Evolutionary conservation across 2,113 vertebrate genomes (phyloP).

Genomic region (Dromiciops gliroides): DNA sequence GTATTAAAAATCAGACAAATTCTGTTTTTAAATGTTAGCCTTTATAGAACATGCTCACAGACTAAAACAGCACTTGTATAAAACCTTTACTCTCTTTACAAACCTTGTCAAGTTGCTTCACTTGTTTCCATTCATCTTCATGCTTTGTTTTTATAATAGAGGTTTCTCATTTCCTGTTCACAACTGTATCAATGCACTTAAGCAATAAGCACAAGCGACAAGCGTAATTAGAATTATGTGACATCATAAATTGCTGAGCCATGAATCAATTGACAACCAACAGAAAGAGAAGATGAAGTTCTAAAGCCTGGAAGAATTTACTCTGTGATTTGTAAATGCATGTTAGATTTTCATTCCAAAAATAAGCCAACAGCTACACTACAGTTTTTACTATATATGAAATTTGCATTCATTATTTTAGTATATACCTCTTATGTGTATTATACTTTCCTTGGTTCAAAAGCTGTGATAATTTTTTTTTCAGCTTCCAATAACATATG

Average conservation of each 20-base stretch:
- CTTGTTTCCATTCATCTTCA: conserved; percentile 35
- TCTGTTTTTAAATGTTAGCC: conserved; percentile 51
- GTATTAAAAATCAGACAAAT: conserved; percentile 48
- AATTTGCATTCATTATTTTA: background rate
- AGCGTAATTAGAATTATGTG: background rate
- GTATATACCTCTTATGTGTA: background rate
- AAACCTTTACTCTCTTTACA: conserved; percentile 32
- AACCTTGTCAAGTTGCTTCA: conserved; percentile 52
- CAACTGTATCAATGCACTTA: conserved; percentile 51
- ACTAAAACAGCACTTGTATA: conserved; percentile 58
- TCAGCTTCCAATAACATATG: no score
- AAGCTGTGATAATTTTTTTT: conserved; percentile 33
- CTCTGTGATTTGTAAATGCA: conserved; percentile 51
- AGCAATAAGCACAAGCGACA: conserved; percentile 31
- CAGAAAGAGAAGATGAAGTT: conserved; percentile 42
- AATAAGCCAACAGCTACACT: conserved; percentile 19
- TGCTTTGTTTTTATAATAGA: conserved; percentile 41
- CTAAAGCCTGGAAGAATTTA: conserved; percentile 47
- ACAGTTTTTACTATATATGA: background rate
- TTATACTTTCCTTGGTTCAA: conserved; percentile 30
- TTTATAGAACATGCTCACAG: conserved; percentile 32
- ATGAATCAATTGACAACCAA: conserved; percentile 51
- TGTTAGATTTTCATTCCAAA: conserved; percentile 62
- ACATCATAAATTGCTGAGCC: conserved; percentile 62
- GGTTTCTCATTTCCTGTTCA: conserved; percentile 44